Evolutionary conservation across 2,797 vertebrate genomes (phyloP).

Genomic region (Alcedo atthis): DNA sequence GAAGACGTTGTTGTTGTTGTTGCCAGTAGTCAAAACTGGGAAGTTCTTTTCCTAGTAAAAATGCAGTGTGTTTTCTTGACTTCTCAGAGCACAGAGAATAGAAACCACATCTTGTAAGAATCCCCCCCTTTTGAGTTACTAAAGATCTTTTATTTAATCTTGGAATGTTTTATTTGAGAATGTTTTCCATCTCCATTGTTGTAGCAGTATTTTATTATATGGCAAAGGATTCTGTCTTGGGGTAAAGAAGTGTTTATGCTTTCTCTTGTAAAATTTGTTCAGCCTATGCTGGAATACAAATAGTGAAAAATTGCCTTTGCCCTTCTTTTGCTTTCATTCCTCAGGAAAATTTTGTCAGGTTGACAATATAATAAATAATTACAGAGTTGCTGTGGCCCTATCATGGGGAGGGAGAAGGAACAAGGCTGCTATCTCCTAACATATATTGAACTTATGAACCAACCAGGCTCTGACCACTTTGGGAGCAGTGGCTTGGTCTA

Average conservation of each 20-base stretch:
- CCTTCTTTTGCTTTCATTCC: slow-evolving; percentile 46
- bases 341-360: slow-evolving; percentile 43
- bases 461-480: neutral
- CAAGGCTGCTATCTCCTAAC: neutral
- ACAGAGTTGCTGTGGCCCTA: neutral
- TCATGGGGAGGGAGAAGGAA: neutral
- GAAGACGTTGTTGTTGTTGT: neutral
- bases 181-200: neutral
- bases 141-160: neutral
- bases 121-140: neutral
- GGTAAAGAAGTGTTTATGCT: slow-evolving; percentile 3
- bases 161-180: neutral
- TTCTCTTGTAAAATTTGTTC: slow-evolving; percentile 32
- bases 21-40: neutral
- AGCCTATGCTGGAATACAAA: neutral
- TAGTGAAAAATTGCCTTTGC: slow-evolving; percentile 52
- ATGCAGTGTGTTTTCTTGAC: neutral
- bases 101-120: neutral
- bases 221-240: neutral
- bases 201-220: slow-evolving; percentile 34
- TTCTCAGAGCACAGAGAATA: neutral
- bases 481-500: neutral
- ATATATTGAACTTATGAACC: neutral
- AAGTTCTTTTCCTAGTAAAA: neutral
- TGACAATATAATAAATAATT: slow-evolving; percentile 55